Conservation (phyloP, 1,140 invertebrate species). For the Sitophilus oryzae region DNA sequence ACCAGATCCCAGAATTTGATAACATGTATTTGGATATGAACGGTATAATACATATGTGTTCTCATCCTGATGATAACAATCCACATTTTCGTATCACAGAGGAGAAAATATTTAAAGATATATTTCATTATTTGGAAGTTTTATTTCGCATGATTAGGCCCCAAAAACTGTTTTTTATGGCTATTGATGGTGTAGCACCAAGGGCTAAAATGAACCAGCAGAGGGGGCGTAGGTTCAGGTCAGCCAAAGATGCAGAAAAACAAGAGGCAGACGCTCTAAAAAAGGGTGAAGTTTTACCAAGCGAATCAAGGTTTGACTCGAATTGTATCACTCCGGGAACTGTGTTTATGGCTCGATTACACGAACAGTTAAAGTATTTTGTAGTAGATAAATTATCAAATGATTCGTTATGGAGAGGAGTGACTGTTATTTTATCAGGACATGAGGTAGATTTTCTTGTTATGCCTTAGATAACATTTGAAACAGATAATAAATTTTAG, state of each 20-base stretch:
- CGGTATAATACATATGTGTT: slow-evolving; percentile 94
- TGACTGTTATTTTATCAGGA: slow-evolving; percentile 73
- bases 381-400: slow-evolving; percentile 79
- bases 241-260: slow-evolving; percentile 82
- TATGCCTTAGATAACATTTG: background rate
- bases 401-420: slow-evolving; percentile 76
- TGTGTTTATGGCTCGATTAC: slow-evolving; percentile 80
- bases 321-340: slow-evolving; percentile 97
- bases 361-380: slow-evolving; percentile 84
- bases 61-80: slow-evolving; percentile 91
- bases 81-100: slow-evolving; percentile 88
- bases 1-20: slow-evolving; percentile 93
- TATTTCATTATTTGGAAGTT: slow-evolving; percentile 90
- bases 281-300: slow-evolving; percentile 68
- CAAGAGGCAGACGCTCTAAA: slow-evolving; percentile 67
- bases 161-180: slow-evolving; percentile 90
- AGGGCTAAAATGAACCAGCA: slow-evolving; percentile 94
- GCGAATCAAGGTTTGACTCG: slow-evolving; percentile 82
- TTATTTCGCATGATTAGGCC: slow-evolving; percentile 90
- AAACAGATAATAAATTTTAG: slow-evolving; percentile 45
- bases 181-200: slow-evolving; percentile 93
- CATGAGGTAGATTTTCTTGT: slow-evolving; percentile 60
- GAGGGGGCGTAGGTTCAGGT: slow-evolving; percentile 74
- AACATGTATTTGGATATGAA: slow-evolving; percentile 97
- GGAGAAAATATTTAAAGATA: slow-evolving; percentile 85